phyloP scores from a whole-genome alignment of 2,113 vertebrate species.

The Centropristis striata region DNA sequence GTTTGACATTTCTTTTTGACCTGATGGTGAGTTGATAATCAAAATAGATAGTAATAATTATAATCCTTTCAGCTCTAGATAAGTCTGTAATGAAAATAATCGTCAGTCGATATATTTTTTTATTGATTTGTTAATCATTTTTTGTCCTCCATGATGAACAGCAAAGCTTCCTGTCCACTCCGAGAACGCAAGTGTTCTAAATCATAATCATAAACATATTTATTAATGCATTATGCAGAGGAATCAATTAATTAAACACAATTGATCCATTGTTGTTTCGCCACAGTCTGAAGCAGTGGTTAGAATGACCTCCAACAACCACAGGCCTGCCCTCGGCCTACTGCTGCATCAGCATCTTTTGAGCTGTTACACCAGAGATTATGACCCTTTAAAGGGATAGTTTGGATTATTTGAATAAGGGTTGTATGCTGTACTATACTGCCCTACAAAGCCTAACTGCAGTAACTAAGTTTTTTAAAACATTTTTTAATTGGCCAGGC shows the following conservation, averaged over 20 bases:
- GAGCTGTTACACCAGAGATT: not conserved
- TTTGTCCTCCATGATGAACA: not conserved
- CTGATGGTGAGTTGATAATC: not conserved
- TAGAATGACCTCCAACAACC: not conserved
- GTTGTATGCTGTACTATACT: too few relatives aligned
- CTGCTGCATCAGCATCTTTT: not conserved
- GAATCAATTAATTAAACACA: not conserved
- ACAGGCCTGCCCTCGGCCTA: not conserved
- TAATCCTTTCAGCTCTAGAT: not conserved
- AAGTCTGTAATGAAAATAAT: not conserved
- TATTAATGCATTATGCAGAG: not conserved
- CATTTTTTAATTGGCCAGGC: too few relatives aligned
- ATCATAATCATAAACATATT: not conserved
- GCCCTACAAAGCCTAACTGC: too few relatives aligned
- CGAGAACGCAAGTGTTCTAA: not conserved
- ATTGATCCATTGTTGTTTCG: not conserved
- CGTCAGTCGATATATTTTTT: not conserved
- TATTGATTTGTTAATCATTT: not conserved
- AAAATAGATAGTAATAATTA: not conserved
- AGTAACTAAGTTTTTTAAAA: too few relatives aligned
- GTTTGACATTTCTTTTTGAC: not conserved
- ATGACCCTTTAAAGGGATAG: not conserved
- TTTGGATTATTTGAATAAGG: too few relatives aligned
- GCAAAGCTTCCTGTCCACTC: not conserved
- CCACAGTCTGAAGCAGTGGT: not conserved